A percentile compares a stretch with the other conserved stretches of the same genome.
Evolutionary conservation across 1,140 invertebrate species (phyloP).

Genomic region (Brachionus plicatilis): DNA sequence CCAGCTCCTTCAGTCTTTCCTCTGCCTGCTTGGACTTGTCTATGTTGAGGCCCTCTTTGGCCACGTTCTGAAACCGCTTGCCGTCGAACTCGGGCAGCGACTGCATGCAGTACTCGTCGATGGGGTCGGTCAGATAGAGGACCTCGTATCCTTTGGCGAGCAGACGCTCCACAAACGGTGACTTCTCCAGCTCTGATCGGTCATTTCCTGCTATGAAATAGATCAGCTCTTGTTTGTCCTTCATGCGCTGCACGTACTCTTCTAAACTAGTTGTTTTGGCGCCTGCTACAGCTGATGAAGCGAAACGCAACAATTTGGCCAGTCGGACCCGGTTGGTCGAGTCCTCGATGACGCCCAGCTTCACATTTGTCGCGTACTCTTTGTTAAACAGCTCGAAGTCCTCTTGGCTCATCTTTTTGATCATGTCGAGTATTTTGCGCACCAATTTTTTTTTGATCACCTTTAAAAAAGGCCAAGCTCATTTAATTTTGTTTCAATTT

Average conservation of each 20-base stretch:
- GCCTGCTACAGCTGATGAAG: slow-evolving; percentile 68
- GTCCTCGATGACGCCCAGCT: slow-evolving; percentile 95
- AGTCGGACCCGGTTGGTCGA: slow-evolving; percentile 86
- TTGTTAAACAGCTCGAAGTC: slow-evolving; percentile 95
- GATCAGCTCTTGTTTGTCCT: slow-evolving; percentile 88
- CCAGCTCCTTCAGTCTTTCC: slow-evolving; percentile 71
- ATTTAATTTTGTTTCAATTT: no score
- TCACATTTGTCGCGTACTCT: slow-evolving; percentile 96
- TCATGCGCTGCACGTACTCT: slow-evolving; percentile 92
- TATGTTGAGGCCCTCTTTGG: slow-evolving; percentile 86
- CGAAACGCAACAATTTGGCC: slow-evolving; percentile 87
- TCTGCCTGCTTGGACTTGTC: slow-evolving; percentile 76
- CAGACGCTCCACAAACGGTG: slow-evolving; percentile 90
- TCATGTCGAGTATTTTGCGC: slow-evolving; percentile 92
- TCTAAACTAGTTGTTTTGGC: slow-evolving; percentile 68
- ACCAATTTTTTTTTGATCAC: slow-evolving; percentile 98
- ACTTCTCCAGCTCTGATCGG: slow-evolving; percentile 66
- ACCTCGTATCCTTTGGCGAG: slow-evolving; percentile 89
- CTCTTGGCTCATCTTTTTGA: slow-evolving; percentile 88
- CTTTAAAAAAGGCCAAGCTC: no score
- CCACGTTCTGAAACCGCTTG: slow-evolving; percentile 99
- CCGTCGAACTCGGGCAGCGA: slow-evolving; percentile 96
- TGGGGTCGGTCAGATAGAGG: slow-evolving; percentile 86
- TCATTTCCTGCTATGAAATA: slow-evolving; percentile 87
- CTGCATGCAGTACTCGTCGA: slow-evolving; percentile 96